Conservation (phyloP, 2,113 vertebrate genomes). For the Lycocorax pyrrhopterus region DNA sequence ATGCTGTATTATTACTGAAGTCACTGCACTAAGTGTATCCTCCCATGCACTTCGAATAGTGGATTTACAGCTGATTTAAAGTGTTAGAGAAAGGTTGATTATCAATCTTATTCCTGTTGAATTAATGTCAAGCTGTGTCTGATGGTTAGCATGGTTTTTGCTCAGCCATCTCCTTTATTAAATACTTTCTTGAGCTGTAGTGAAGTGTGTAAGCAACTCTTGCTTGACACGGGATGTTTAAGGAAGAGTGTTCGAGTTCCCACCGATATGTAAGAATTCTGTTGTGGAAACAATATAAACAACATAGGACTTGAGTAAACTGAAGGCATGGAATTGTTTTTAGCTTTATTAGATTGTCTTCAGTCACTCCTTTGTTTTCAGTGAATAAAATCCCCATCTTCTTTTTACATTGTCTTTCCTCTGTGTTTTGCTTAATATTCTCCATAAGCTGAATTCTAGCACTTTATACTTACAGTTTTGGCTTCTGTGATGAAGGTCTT, state of each 20-base stretch:
- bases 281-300: not conserved
- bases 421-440: not conserved
- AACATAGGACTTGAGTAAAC: not conserved
- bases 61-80: not conserved
- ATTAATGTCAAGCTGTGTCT: not conserved
- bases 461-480: not conserved
- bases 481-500: not conserved
- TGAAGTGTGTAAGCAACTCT: not conserved
- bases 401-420: not conserved
- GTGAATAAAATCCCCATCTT: not conserved
- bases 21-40: not conserved
- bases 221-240: not conserved
- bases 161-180: not conserved
- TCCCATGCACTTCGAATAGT: rapidly evolving
- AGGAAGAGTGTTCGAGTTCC: not conserved
- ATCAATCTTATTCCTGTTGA: not conserved
- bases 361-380: not conserved
- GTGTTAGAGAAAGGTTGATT: not conserved
- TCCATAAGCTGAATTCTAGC: not conserved
- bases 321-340: not conserved
- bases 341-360: not conserved
- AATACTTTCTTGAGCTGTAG: not conserved
- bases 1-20: not conserved
- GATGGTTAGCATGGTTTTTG: not conserved
- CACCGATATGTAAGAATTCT: not conserved